Evolutionary conservation across 1,140 invertebrate species (phyloP), one percentile per base, ranked within the genome.

Genomic region (Conus ventricosus): DNA sequence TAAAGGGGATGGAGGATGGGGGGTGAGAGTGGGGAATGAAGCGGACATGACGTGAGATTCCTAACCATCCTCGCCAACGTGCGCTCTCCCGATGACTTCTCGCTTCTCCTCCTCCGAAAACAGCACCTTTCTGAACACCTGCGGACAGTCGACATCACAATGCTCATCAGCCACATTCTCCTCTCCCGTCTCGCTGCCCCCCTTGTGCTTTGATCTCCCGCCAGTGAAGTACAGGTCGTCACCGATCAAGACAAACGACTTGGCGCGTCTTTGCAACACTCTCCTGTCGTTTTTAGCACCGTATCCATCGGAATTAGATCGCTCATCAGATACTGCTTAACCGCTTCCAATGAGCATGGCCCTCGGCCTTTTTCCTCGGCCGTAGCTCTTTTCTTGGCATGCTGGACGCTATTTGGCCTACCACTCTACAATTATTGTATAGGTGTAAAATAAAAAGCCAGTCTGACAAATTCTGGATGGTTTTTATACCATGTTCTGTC

Each of bases 221-320:
- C 84, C 84, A 20, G 84, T 82, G 57, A 81, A 88, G 51, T 88
- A 88, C 76, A 88, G 57, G 15, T 88, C 53, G n/a, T 81, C 87
- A 23, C 84, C 67, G 23, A 71, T 78, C 67, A 84, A 53, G 23
- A 63, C 86, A 51, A 89, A 89, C 51, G 86, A 83, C 85, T 87
- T 87, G 7, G 85, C 82, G 11, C 88, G 78, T 53, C 87, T 87
- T 53, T 85, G 86, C 57, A 89, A n/a, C 54, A 60, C 25, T 20
- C 88, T 81, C 23, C 82, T 87, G 67, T 89, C 85, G 7, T 57
- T 82, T 63, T 87, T 82, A 4, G 85, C n/a, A 8, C 20, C 23
- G 55, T 76, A 55, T 6, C 81, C 85, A 5, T 87, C 81, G 17
- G 81, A 63, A 87, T 87, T n/a, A 55, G 27, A 55, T 71, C 78